Percentiles rank a stretch among this genome's conserved stretches.
Evolutionary conservation across 2,888 invertebrate species (phyloP).

Genomic region (Masnerella sp.): DNA sequence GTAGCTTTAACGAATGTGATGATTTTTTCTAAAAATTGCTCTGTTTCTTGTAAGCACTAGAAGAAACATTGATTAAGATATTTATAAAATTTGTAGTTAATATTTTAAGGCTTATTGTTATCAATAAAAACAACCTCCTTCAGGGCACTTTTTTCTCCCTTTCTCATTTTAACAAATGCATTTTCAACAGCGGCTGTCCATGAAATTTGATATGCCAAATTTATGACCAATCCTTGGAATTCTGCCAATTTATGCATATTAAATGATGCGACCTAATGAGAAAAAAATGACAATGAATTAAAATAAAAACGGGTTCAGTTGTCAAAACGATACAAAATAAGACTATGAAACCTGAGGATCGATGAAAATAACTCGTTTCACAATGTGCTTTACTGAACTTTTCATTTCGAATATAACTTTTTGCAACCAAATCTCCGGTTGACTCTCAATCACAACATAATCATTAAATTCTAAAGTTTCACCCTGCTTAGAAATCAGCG

Average conservation of each 20-base stretch:
- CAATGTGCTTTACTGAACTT: slow-evolving; percentile 87
- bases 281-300: too few species aligned
- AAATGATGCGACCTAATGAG: not conserved
- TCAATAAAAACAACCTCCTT: slow-evolving; percentile 87
- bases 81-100: too few species aligned
- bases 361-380: slow-evolving; percentile 92
- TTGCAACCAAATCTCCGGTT: slow-evolving; percentile 96
- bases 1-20: slow-evolving; percentile 77
- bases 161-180: slow-evolving; percentile 85
- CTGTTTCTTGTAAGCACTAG: slow-evolving; percentile 86
- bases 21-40: slow-evolving; percentile 89
- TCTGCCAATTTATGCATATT: slow-evolving; percentile 82
- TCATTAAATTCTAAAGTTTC: slow-evolving; percentile 91
- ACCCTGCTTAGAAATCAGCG: slow-evolving; percentile 91
- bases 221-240: slow-evolving; percentile 91
- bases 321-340: too few species aligned
- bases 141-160: slow-evolving; percentile 91
- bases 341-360: too few species aligned
- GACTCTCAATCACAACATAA: slow-evolving; percentile 85
- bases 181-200: slow-evolving; percentile 97
- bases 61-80: not conserved
- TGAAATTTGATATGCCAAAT: slow-evolving; percentile 94
- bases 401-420: slow-evolving; percentile 91
- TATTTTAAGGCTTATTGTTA: too few species aligned
- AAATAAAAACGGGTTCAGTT: too few species aligned